phyloP scores from a whole-genome alignment of 2,113 vertebrate species.

The Catharus fuscescens region DNA sequence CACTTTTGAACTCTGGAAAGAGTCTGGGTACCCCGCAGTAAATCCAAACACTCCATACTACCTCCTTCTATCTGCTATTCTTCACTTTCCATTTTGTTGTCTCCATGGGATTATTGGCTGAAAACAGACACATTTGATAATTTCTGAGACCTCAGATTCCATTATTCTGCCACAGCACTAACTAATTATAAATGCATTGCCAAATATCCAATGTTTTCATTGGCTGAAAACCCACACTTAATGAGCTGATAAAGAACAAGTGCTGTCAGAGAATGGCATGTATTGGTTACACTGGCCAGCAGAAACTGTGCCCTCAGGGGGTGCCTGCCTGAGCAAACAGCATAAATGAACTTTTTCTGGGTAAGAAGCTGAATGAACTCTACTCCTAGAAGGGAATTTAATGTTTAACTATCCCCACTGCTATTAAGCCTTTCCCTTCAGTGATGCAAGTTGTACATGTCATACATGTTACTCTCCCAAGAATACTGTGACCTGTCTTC shows the following conservation, averaged over 20 bases:
- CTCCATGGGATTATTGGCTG: neutral
- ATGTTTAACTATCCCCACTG: neutral
- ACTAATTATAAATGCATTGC: constrained; percentile 40
- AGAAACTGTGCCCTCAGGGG: neutral
- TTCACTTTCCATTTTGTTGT: neutral
- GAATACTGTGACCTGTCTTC: neutral
- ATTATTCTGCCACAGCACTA: constrained; percentile 39
- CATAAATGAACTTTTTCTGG: neutral
- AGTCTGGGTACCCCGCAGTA: neutral
- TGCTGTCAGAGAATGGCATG: neutral
- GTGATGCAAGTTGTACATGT: neutral
- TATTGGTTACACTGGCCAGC: neutral
- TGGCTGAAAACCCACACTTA: constrained; percentile 59
- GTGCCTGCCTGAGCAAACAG: neutral
- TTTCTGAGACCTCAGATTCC: constrained; percentile 22
- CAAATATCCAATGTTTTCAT: constrained; percentile 24
- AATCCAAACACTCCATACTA: neutral
- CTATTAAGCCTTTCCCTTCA: neutral
- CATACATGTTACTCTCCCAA: neutral
- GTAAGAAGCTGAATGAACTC: constrained; percentile 9
- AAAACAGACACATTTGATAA: neutral
- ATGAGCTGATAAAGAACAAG: constrained; percentile 42
- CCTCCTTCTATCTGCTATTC: neutral
- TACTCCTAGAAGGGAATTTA: neutral
- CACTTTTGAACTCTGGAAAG: neutral